Base-by-base conservation (phyloP, 1,140 invertebrate genomes). In the Bicyclus anynana region DNA sequence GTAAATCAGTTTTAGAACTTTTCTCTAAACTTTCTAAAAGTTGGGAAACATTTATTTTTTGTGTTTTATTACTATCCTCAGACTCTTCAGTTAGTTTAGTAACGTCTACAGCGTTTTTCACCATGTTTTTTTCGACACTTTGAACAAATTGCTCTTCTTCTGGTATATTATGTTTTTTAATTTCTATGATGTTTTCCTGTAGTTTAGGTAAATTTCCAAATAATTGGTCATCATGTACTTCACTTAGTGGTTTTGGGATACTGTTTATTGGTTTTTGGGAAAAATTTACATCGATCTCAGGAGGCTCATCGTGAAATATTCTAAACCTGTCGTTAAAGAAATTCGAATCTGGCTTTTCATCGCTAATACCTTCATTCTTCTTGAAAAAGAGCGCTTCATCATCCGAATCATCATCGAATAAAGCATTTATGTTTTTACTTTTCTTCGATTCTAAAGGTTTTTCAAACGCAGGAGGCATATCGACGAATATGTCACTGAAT, bases 401-500 rank as follows among this genome's bases (percentile, higher is more conserved):
- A 51, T 87, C 83, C 0, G 85, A 88, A 62, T 88, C 85, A 48
- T 88, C 85, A 51, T 84, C 85, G 27, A 86, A 88, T 9, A 88
- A 55, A 0, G 84, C 85, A 21, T 89, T 87, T 1, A 85, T 65
- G 29, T 89, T 89, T 74, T 84, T 79, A 62, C 80, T 83, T 35
- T 65, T 80, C 53, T 88, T 86, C 2, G 78, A 66, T 67, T 86
- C 81, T 61, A 71, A 76, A 1, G 80, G 69, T 58, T 82, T 84
- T 67, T 84, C 77, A 49, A 86, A 85, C 20, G 47, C 69, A 10
- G 83, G 83, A 7, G 84, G 82, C 48, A 70, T 40, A 48, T 87
- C 77, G n/a, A 51, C 67, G 40, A 83, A 72, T 53, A 84, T 77
- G 46, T 84, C 74, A 52, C 48, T 60, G 48, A 80, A 80, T 26